Evolutionary conservation across 1,140 invertebrate genomes (phyloP).

Genomic region (Cryptotermes secundus): DNA sequence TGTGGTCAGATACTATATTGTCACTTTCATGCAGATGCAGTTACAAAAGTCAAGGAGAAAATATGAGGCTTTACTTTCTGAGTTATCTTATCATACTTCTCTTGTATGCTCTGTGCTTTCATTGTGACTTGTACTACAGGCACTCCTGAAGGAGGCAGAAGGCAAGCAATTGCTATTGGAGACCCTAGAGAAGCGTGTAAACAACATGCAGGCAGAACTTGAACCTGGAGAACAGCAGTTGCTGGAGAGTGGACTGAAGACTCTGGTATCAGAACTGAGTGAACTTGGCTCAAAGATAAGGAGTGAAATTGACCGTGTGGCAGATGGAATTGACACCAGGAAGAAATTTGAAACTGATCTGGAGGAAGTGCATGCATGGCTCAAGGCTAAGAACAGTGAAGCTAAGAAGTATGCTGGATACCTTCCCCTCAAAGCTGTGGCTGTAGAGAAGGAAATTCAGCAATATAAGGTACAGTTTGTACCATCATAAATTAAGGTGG

Average conservation of each 20-base stretch:
- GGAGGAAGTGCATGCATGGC: conserved; percentile 74
- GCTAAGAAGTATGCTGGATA: conserved; percentile 73
- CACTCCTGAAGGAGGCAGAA: conserved; percentile 78
- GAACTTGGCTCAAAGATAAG: conserved; percentile 69
- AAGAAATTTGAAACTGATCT: conserved; percentile 75
- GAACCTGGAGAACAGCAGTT: conserved; percentile 74
- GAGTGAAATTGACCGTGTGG: conserved; percentile 69
- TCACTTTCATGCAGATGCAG: too few species aligned
- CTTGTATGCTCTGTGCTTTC: too few species aligned
- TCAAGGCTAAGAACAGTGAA: conserved; percentile 72
- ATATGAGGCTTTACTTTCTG: too few species aligned
- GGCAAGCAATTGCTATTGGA: conserved; percentile 79
- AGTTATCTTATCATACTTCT: too few species aligned
- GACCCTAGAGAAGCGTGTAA: conserved; percentile 77
- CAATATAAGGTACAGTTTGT: conserved; percentile 58
- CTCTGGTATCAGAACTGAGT: conserved; percentile 66
- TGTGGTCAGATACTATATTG: too few species aligned
- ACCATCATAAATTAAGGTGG: neutral
- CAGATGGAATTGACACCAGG: conserved; percentile 64
- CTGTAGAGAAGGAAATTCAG: conserved; percentile 72
- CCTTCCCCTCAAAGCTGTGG: conserved; percentile 62
- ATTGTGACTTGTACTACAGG: conserved; percentile 43
- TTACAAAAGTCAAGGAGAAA: too few species aligned
- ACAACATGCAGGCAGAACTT: conserved; percentile 81
- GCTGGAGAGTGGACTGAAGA: conserved; percentile 64